Evolutionary conservation across 2,113 vertebrate genomes (phyloP).

Genomic region (Nesogale talazaci): DNA sequence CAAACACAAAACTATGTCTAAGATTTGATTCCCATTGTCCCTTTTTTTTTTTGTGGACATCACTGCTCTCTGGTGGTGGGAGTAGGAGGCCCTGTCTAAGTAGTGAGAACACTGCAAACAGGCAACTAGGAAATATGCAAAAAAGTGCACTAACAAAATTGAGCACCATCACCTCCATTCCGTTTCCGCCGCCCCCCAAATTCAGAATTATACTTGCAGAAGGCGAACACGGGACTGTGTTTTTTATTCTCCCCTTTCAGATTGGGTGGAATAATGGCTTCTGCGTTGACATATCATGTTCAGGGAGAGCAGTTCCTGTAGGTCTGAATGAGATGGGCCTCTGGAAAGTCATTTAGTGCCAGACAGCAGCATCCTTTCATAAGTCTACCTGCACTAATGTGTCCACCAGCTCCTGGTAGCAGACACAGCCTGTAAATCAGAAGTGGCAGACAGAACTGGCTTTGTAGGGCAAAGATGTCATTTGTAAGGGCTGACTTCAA

Average conservation of each 20-base stretch:
- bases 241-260: slow-evolving; percentile 36
- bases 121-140: slow-evolving; percentile 1
- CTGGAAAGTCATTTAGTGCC: slow-evolving; percentile 74
- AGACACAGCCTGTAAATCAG: slow-evolving; percentile 79
- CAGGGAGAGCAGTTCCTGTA: slow-evolving; percentile 57
- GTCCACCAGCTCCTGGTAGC: slow-evolving; percentile 65
- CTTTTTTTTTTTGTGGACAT: no score
- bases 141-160: slow-evolving; percentile 3
- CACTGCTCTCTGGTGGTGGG: no score
- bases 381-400: slow-evolving; percentile 61
- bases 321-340: slow-evolving; percentile 55
- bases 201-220: slow-evolving; percentile 14
- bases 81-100: no score
- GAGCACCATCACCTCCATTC: neutral
- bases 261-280: slow-evolving; percentile 5
- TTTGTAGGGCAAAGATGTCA: slow-evolving; percentile 65
- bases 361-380: slow-evolving; percentile 74
- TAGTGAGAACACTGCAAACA: neutral
- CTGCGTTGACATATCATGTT: neutral
- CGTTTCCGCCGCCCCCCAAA: neutral
- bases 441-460: slow-evolving; percentile 59
- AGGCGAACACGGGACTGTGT: neutral
- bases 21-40: slow-evolving; percentile 23
- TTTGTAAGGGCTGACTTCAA: neutral
- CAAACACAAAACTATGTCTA: neutral